Base-by-base conservation (phyloP, 2,888 invertebrate species). In the Drosophila gaucha region DNA sequence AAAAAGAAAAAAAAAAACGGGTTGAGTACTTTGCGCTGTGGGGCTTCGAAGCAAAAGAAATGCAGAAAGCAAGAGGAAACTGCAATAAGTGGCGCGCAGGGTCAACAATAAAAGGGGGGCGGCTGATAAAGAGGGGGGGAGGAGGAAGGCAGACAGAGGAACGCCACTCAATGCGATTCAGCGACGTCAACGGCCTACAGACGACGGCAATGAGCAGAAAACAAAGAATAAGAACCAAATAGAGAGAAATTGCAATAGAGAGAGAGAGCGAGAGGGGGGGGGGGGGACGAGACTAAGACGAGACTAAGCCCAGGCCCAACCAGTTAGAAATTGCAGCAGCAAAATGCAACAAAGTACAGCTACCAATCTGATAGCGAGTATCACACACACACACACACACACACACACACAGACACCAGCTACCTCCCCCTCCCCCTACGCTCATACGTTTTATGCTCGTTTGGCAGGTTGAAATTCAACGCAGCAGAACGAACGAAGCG, bases 41-140 rank as follows among this genome's bases (percentile, higher is more conserved):
- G 84, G 85, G 86, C 86, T 83, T 87, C 86, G 83, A 84, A 84
- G 86, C 83, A 87, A 85, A 87, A 82, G 78, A 85, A 84, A 87
- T 83, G 88, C 82, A 87, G 57, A 64, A 64, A 63, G 70, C 77
- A 77, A 70, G 63, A 68, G 67, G 65, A 86, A 80, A 80, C 74
- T 80, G 86, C 75, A 84, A 85, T 88, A 89, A 88, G 89, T 82
- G 85, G 80, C 82, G 82, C 82, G 88, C 89, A 89, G 88, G 89
- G 89, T 89, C 88, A 89, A 77, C 88, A 85, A 73, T 74, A 68
- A 71, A 64, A 46, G 26, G 46, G 41, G 51, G 46, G 6, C n/a
- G 46, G 5, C 46, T 46, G 46, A 46, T 18, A 20, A 20, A 28
- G 3, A 18, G 50, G 28, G 16, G 18, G 26, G 16, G 67, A 8